Percentiles rank a stretch among this genome's conserved stretches.
These are phyloP conservation scores for Drosophila kanekoi DNA, from an alignment of 2,888 invertebrate species.

Conservation along the genomic window DNA sequence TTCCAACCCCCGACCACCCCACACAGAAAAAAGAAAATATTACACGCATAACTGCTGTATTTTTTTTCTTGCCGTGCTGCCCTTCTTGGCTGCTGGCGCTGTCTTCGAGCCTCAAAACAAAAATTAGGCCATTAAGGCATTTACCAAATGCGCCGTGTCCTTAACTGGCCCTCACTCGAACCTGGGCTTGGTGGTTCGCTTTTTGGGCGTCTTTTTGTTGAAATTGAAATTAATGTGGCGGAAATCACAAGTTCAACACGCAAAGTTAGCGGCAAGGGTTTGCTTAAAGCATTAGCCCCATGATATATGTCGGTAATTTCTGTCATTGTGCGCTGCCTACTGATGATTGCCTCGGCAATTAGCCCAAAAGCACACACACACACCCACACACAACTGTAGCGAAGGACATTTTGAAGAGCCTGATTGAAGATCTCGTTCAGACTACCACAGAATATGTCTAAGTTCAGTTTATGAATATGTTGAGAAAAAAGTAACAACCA, in stretches of 20 bases:
- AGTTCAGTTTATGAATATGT: no score
- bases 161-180: slow-evolving; percentile 58
- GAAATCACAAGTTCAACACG: slow-evolving; percentile 82
- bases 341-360: slow-evolving; percentile 72
- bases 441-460: not conserved
- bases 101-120: slow-evolving; percentile 62
- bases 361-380: slow-evolving; percentile 37
- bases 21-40: slow-evolving; percentile 54
- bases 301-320: slow-evolving; percentile 77
- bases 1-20: slow-evolving; percentile 38
- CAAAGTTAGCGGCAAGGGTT: slow-evolving; percentile 74
- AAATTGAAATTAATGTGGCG: slow-evolving; percentile 83
- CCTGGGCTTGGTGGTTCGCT: slow-evolving; percentile 45
- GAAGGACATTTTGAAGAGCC: slow-evolving; percentile 1
- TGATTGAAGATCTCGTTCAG: slow-evolving; percentile 22
- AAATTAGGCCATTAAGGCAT: slow-evolving; percentile 83
- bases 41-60: slow-evolving; percentile 80
- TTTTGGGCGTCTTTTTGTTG: slow-evolving; percentile 65
- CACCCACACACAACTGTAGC: slow-evolving; percentile 29
- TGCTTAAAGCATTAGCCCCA: slow-evolving; percentile 61
- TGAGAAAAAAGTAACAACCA: no score
- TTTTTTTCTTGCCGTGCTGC: slow-evolving; percentile 38
- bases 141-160: slow-evolving; percentile 80
- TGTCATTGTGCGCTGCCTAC: slow-evolving; percentile 40
- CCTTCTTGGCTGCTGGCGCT: slow-evolving; percentile 11